Conservation (phyloP, 2,888 invertebrate species). For the Trachelus stipa region DNA sequence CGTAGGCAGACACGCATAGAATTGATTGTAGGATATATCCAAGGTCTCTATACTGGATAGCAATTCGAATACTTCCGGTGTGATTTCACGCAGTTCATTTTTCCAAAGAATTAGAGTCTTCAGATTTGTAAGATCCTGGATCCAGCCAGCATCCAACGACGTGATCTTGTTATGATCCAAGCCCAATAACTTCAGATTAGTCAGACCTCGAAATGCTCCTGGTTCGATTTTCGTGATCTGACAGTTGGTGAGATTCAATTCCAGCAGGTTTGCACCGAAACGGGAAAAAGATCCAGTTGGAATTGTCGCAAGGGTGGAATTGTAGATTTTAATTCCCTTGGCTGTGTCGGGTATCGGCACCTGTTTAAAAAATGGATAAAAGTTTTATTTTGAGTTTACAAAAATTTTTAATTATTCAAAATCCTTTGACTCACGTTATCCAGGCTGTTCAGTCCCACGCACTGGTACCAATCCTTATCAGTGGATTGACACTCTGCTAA, state of each 20-base stretch:
- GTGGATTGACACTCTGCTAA: not conserved
- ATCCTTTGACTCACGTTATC: slow-evolving; percentile 15
- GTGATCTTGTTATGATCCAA: slow-evolving; percentile 30
- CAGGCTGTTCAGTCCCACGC: slow-evolving; percentile 24
- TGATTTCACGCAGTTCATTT: slow-evolving; percentile 28
- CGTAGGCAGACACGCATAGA: slow-evolving; percentile 15
- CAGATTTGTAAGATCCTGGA: slow-evolving; percentile 22
- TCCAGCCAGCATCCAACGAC: slow-evolving; percentile 27
- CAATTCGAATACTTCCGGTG: slow-evolving; percentile 25
- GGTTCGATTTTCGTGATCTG: slow-evolving; percentile 28
- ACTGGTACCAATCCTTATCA: slow-evolving; percentile 20
- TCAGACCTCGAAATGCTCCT: slow-evolving; percentile 28
- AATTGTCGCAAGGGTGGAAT: slow-evolving; percentile 3
- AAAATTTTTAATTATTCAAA: not conserved
- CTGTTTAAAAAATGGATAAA: not conserved
- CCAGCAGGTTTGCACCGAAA: slow-evolving; percentile 17
- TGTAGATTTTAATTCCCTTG: slow-evolving; percentile 12
- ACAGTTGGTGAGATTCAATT: slow-evolving; percentile 30
- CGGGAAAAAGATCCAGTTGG: slow-evolving; percentile 19
- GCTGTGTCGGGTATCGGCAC: not conserved
- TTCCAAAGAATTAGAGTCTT: slow-evolving; percentile 24
- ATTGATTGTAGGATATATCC: slow-evolving; percentile 30
- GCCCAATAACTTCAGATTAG: slow-evolving; percentile 23
- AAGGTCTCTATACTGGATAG: slow-evolving; percentile 21
- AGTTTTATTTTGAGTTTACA: not conserved